phyloP scores from a whole-genome alignment of 2,888 invertebrate genomes.

The Adelognathus sp. region DNA sequence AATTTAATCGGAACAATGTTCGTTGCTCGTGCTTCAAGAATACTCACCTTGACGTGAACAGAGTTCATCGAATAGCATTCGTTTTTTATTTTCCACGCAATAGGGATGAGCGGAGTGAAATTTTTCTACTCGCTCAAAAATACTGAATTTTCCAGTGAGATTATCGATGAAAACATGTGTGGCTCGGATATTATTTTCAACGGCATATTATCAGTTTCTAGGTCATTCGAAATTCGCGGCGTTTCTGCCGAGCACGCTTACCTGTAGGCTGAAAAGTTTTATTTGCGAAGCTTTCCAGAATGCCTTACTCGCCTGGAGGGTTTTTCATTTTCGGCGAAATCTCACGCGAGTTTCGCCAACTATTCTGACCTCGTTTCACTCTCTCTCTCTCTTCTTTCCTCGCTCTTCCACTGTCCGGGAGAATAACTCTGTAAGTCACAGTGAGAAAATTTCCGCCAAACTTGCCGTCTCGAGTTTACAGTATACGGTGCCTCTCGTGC shows the following conservation, averaged over 20 bases:
- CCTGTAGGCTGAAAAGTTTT: slow-evolving; percentile 35
- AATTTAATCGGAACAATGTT: no score
- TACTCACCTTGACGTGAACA: no score
- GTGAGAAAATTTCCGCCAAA: slow-evolving; percentile 45
- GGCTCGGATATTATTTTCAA: not conserved
- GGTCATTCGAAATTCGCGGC: slow-evolving; percentile 8
- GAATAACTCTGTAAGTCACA: slow-evolving; percentile 37
- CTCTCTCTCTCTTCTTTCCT: not conserved
- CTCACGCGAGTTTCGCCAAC: slow-evolving; percentile 27
- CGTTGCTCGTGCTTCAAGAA: no score
- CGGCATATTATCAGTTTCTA: slow-evolving; percentile 16
- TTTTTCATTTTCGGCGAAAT: slow-evolving; percentile 17
- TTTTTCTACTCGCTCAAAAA: not conserved
- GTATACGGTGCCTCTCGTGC: not conserved
- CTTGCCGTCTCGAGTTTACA: slow-evolving; percentile 25
- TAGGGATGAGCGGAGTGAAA: not conserved
- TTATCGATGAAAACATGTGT: not conserved
- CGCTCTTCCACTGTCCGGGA: not conserved
- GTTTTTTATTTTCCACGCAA: no score
- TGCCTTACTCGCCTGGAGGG: not conserved
- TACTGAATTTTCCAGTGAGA: not conserved
- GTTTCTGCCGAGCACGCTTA: not conserved
- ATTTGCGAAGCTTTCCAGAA: slow-evolving; percentile 34
- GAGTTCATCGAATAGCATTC: no score
- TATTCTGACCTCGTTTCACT: not conserved